Conservation (phyloP, 2,888 invertebrate genomes). For the Leptura quadrifasciata region DNA sequence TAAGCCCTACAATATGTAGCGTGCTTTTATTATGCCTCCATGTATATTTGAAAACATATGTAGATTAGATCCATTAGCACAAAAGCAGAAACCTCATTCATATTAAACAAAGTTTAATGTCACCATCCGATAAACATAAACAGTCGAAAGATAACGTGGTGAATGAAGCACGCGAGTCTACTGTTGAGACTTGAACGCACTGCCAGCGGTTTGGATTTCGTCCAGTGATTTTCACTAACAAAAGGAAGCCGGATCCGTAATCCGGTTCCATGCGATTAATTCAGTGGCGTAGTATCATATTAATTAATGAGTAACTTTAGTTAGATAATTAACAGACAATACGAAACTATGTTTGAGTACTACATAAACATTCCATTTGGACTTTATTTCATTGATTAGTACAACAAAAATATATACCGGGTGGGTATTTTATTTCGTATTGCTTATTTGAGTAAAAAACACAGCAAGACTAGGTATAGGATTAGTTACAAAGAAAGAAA, state of each 20-base stretch:
- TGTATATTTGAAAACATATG: conserved; percentile 15
- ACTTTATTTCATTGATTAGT: too few relatives aligned
- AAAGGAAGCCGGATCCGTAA: conserved; percentile 9
- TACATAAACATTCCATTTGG: too few relatives aligned
- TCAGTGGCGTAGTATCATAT: neutral
- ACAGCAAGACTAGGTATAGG: too few relatives aligned
- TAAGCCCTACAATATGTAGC: neutral
- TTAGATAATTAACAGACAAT: too few relatives aligned
- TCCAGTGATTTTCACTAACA: conserved; percentile 4
- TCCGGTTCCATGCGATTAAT: conserved; percentile 15
- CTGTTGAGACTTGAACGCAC: neutral
- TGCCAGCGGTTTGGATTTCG: neutral
- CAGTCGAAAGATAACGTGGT: conserved; percentile 29
- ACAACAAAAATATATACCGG: too few relatives aligned
- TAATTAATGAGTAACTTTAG: neutral
- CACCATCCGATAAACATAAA: conserved; percentile 34
- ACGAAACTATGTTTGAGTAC: too few relatives aligned
- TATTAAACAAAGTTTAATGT: conserved; percentile 33
- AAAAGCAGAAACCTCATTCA: conserved; percentile 31
- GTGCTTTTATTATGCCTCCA: conserved; percentile 4
- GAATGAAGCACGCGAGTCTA: conserved; percentile 19
- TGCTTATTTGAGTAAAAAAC: too few relatives aligned
- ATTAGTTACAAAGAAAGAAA: too few relatives aligned
- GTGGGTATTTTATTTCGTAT: too few relatives aligned
- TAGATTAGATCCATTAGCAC: conserved; percentile 35